A percentile compares a stretch with the other conserved stretches of the same genome.
Evolutionary conservation across 2,888 invertebrate species (phyloP).

Genomic region (Caenorhabditis sinica): DNA sequence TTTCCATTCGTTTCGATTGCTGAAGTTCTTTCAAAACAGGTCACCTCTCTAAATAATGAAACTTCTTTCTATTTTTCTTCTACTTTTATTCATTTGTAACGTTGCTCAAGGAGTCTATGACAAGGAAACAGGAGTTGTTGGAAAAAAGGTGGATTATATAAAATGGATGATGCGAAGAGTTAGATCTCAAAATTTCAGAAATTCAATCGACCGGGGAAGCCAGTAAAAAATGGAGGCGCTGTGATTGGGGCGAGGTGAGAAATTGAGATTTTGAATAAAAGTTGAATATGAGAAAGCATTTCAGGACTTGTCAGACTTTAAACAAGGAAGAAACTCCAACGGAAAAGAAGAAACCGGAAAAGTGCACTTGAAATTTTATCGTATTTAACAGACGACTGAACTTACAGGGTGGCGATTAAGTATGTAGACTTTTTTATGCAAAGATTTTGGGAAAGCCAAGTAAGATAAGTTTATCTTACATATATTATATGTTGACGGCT

Average conservation of each 20-base stretch:
- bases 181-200: conserved; percentile 4
- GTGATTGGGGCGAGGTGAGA: not conserved
- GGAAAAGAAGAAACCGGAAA: too few species aligned
- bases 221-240: conserved; percentile 22
- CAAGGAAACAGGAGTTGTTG: conserved; percentile 8
- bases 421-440: too few species aligned
- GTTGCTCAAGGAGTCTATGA: not conserved
- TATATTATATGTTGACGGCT: too few species aligned
- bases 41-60: not conserved
- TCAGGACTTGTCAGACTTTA: too few species aligned
- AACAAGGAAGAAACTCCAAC: too few species aligned
- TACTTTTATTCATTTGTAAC: not conserved
- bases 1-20: not conserved
- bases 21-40: not conserved
- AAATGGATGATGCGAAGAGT: too few species aligned
- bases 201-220: conserved; percentile 22
- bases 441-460: too few species aligned
- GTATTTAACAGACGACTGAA: too few species aligned
- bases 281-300: too few species aligned
- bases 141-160: not conserved
- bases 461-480: too few species aligned
- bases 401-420: too few species aligned
- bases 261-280: not conserved
- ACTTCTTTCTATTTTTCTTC: not conserved
- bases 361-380: too few species aligned